Percentiles rank a stretch among this genome's conserved stretches.
Evolutionary conservation across 1,140 invertebrate species (phyloP).

Genomic region (Protaetia brevitarsis): DNA sequence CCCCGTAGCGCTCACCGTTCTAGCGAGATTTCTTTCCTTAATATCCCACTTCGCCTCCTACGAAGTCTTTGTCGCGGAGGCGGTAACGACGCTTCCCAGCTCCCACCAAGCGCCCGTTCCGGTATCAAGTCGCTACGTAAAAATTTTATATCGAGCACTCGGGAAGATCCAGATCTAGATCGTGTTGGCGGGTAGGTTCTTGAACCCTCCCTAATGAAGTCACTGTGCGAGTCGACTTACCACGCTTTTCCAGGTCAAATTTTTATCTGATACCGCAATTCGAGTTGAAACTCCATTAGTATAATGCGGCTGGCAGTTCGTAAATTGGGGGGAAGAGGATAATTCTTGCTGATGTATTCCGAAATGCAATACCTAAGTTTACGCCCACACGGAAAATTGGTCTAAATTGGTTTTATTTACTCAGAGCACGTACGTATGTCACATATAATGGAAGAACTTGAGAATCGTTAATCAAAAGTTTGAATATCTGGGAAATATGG

Average conservation of each 20-base stretch:
- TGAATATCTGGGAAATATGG: too few species aligned
- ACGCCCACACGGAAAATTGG: too few species aligned
- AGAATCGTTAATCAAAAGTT: too few species aligned
- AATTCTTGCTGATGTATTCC: too few species aligned
- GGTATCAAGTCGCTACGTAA: not conserved
- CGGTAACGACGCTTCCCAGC: too few species aligned
- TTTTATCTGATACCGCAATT: not conserved
- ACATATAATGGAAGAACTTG: too few species aligned
- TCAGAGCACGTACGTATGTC: too few species aligned
- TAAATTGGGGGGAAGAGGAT: not conserved
- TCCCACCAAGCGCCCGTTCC: too few species aligned
- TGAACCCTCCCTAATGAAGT: too few species aligned
- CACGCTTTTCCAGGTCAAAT: conserved; percentile 3
- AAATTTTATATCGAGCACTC: not conserved
- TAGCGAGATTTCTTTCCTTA: not conserved
- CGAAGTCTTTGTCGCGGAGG: not conserved
- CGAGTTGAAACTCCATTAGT: not conserved
- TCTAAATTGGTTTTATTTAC: too few species aligned
- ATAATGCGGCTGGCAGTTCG: not conserved
- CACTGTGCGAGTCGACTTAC: too few species aligned
- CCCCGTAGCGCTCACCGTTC: not conserved
- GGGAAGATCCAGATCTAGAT: not conserved
- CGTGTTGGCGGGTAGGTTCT: not conserved
- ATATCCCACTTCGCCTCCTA: not conserved
- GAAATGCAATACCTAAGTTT: too few species aligned